Conservation (phyloP, 2,113 vertebrate genomes). For the Sterrhoptilus dennistouni region DNA sequence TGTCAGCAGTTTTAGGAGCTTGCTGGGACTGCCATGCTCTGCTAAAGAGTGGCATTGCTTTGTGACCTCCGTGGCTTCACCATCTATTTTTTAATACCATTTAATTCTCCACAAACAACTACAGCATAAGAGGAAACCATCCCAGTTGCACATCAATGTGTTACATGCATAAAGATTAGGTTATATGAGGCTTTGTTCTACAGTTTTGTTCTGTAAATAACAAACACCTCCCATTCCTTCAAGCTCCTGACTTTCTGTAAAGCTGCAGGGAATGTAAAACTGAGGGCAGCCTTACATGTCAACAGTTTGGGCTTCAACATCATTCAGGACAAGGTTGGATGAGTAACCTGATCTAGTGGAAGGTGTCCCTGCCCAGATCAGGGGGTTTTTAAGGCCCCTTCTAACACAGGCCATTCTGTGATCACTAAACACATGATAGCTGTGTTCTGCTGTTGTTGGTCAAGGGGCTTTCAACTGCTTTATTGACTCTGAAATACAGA, state of each 20-base stretch:
- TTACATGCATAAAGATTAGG: background rate
- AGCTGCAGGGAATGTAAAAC: background rate
- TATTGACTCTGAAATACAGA: background rate
- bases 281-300: background rate
- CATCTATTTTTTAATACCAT: background rate
- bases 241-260: background rate
- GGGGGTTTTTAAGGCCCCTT: background rate
- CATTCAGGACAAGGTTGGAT: background rate
- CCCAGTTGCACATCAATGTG: background rate
- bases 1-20: background rate
- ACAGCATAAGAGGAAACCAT: background rate
- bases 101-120: background rate
- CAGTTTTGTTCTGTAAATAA: background rate
- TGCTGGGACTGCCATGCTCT: background rate
- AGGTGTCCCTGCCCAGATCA: background rate
- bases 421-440: background rate
- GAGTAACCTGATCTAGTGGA: background rate
- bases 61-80: background rate
- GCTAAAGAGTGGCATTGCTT: background rate
- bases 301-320: background rate
- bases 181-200: background rate
- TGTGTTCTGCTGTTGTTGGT: background rate
- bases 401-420: background rate
- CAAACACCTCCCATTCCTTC: background rate
- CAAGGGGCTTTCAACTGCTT: background rate